phyloP scores from a whole-genome alignment of 2,797 vertebrate genomes.

The Austrolebias charrua region DNA sequence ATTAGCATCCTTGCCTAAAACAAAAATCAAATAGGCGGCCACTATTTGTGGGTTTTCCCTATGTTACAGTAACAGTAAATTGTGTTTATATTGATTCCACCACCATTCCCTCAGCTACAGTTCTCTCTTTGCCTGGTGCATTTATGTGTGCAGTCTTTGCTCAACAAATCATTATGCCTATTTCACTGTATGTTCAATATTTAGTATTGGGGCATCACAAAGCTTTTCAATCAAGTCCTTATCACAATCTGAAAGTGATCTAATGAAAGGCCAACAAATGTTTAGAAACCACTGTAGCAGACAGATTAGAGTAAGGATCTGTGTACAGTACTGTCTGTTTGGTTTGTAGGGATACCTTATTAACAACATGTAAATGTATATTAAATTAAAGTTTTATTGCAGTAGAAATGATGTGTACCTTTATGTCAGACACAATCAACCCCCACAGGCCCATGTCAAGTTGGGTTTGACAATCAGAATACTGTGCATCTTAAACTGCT shows the following conservation, averaged over 20 bases:
- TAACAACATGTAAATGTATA: slow-evolving; percentile 16
- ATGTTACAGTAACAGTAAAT: not conserved
- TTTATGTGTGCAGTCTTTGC: slow-evolving; percentile 21
- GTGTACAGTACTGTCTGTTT: slow-evolving; percentile 19
- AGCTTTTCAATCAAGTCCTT: slow-evolving; percentile 44
- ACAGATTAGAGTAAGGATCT: slow-evolving; percentile 42
- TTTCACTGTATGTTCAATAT: slow-evolving; percentile 23
- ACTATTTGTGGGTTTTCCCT: not conserved
- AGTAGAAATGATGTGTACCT: not conserved
- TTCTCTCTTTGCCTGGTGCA: slow-evolving; percentile 10
- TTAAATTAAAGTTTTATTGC: slow-evolving; percentile 17
- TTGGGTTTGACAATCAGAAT: not conserved
- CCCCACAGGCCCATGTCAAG: not conserved
- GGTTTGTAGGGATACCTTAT: slow-evolving; percentile 6
- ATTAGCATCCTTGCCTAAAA: not conserved
- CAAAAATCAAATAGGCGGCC: not conserved
- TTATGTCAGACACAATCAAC: not conserved
- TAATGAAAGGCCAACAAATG: slow-evolving; percentile 71
- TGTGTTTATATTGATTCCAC: not conserved
- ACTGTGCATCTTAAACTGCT: not conserved
- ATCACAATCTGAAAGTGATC: slow-evolving; percentile 53
- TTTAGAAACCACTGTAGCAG: slow-evolving; percentile 41
- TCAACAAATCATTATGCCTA: slow-evolving; percentile 21
- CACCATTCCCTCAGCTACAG: slow-evolving; percentile 5
- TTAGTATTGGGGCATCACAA: slow-evolving; percentile 39